Evolutionary conservation across 2,113 vertebrate species (phyloP).

Genomic region (Percopsis transmontana): DNA sequence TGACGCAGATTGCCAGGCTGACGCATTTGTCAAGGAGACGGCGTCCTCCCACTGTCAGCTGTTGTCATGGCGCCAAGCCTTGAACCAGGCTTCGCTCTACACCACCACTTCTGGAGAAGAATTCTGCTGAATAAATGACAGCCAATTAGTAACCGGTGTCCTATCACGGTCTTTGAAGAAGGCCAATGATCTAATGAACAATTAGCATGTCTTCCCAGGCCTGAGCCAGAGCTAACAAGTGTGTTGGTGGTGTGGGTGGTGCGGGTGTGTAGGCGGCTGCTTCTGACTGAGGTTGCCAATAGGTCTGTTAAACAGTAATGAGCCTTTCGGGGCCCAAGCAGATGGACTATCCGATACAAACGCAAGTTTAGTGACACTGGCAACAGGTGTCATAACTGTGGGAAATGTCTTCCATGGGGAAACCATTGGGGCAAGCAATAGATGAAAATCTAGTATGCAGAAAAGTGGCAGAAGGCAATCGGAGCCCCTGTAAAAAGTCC

Average conservation of each 20-base stretch:
- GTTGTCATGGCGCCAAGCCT: conserved; percentile 63
- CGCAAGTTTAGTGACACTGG: conserved; percentile 34
- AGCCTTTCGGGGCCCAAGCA: conserved; percentile 34
- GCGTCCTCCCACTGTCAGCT: conserved; percentile 69
- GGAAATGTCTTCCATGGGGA: conserved; percentile 51
- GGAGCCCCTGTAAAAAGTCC: conserved; percentile 15
- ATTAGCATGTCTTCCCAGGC: conserved; percentile 60
- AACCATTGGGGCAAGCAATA: conserved; percentile 11
- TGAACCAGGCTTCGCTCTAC: conserved; percentile 44
- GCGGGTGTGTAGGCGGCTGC: conserved; percentile 34
- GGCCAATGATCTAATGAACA: conserved; percentile 64
- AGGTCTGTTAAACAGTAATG: conserved; percentile 47
- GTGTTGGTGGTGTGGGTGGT: not conserved
- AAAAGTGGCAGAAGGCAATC: conserved; percentile 25
- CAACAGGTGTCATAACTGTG: conserved; percentile 44
- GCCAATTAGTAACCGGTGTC: conserved; percentile 64
- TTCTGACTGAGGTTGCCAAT: conserved; percentile 37
- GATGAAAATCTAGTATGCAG: conserved; percentile 40
- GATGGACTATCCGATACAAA: conserved; percentile 44
- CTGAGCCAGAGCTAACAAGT: conserved; percentile 45
- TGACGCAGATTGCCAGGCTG: conserved; percentile 62
- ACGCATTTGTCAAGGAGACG: conserved; percentile 54
- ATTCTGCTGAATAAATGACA: conserved; percentile 64
- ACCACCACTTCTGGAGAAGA: conserved; percentile 37
- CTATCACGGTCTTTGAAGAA: conserved; percentile 66